Evolutionary conservation across 2,113 vertebrate species (phyloP).

Genomic region (Paralichthys olivaceus): DNA sequence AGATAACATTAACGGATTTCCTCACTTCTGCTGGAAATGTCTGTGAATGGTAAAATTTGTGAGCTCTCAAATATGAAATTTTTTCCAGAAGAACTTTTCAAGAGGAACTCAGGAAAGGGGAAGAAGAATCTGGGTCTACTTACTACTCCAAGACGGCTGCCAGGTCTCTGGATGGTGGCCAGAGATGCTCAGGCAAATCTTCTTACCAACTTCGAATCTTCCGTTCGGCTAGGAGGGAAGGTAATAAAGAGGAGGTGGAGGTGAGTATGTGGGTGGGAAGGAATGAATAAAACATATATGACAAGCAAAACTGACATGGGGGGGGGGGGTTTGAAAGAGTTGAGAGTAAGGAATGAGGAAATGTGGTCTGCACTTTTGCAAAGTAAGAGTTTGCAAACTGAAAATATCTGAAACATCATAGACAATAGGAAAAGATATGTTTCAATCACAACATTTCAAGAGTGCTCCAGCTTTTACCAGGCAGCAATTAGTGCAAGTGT

Average conservation of each 20-base stretch:
- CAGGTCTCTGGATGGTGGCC: conserved; percentile 99
- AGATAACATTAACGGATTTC: not conserved
- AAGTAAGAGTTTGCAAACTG: conserved; percentile 22
- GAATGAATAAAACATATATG: not conserved
- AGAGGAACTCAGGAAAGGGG: not conserved
- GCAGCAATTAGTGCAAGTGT: conserved; percentile 10
- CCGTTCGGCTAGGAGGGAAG: conserved; percentile 88
- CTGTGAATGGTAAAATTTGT: no score
- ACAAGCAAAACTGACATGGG: conserved; percentile 1
- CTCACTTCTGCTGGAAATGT: not conserved
- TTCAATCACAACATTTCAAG: conserved; percentile 20
- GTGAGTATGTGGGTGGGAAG: not conserved
- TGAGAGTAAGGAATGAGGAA: not conserved
- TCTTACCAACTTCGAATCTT: conserved; percentile 98
- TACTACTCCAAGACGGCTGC: conserved; percentile 99
- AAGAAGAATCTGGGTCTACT: conserved; percentile 70
- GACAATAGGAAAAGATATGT: not conserved
- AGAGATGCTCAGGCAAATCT: conserved; percentile 98
- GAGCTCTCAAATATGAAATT: not conserved
- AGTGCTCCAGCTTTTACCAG: conserved; percentile 17
- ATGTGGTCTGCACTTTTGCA: not conserved
- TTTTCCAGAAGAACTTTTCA: not conserved
- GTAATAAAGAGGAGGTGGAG: not conserved
- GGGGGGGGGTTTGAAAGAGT: not conserved
- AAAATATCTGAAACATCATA: not conserved